phyloP scores from a whole-genome alignment of 2,888 invertebrate species.

The Laspeyria flexula region DNA sequence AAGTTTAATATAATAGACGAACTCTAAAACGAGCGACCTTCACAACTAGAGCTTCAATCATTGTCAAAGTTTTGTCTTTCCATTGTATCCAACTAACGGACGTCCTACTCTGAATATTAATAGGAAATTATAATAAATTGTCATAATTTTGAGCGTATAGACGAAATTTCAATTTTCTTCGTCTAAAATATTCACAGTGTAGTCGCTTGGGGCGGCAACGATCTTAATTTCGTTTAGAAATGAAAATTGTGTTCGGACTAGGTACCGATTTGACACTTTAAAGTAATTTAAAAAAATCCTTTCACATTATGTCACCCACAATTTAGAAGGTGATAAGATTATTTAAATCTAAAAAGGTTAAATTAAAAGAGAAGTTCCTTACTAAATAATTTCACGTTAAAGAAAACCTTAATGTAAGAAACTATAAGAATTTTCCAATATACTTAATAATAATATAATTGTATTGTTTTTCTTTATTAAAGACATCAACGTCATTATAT shows the following conservation, averaged over 20 bases:
- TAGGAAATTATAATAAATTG: slow-evolving; percentile 36
- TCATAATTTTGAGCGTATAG: slow-evolving; percentile 31
- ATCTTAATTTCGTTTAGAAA: slow-evolving; percentile 17
- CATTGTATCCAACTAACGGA: slow-evolving; percentile 9
- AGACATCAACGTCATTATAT: too few species aligned
- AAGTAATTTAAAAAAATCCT: neutral
- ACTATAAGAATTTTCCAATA: too few species aligned
- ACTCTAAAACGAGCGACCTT: neutral
- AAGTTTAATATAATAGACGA: neutral
- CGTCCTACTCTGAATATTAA: slow-evolving; percentile 44
- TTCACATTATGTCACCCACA: neutral
- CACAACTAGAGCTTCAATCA: slow-evolving; percentile 12
- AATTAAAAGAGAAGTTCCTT: too few species aligned
- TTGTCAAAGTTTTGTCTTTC: slow-evolving; percentile 18
- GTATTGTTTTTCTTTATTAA: too few species aligned
- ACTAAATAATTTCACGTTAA: too few species aligned
- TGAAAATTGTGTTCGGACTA: slow-evolving; percentile 18
- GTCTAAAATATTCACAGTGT: slow-evolving; percentile 3
- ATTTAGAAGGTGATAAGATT: too few species aligned
- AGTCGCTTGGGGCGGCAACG: neutral
- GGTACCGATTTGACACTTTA: neutral
- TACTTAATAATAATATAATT: too few species aligned
- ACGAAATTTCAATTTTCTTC: slow-evolving; percentile 38
- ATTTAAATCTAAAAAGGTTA: too few species aligned
- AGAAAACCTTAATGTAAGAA: too few species aligned